Percentiles rank a stretch among this genome's conserved stretches.
phyloP scores from a whole-genome alignment of 2,888 invertebrate genomes.

The Adineta ricciae region DNA sequence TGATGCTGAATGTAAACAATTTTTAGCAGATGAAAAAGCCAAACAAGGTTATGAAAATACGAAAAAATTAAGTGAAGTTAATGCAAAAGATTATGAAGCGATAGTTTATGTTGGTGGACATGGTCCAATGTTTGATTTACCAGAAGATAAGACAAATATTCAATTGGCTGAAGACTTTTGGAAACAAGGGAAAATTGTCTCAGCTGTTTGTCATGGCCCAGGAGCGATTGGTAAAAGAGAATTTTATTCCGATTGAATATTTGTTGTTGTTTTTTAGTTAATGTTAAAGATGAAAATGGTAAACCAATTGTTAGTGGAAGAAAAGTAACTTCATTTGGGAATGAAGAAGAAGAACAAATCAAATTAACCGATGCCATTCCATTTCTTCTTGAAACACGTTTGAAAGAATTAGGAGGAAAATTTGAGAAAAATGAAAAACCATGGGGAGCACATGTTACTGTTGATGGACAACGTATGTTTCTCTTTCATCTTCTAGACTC shows the following conservation, averaged over 20 bases:
- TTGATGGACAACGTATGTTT: not conserved
- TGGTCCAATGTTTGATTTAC: conserved; percentile 40
- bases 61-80: conserved; percentile 37
- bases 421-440: conserved; percentile 34
- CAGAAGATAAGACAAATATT: conserved; percentile 35
- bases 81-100: conserved; percentile 38
- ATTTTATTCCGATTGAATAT: too few relatives aligned
- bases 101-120: conserved; percentile 41
- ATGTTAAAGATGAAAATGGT: conserved; percentile 37
- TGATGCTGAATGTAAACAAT: conserved; percentile 39
- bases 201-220: conserved; percentile 41
- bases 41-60: conserved; percentile 39
- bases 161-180: conserved; percentile 37
- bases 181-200: conserved; percentile 38
- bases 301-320: conserved; percentile 37
- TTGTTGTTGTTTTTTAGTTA: conserved; percentile 34
- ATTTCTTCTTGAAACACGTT: conserved; percentile 39
- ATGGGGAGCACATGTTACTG: not conserved
- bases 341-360: conserved; percentile 39
- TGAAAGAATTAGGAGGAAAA: conserved; percentile 37
- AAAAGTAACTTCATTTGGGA: conserved; percentile 39
- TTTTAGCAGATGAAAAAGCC: conserved; percentile 42
- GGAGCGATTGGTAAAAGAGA: conserved; percentile 33
- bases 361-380: conserved; percentile 38
- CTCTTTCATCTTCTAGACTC: too few relatives aligned